Evolutionary conservation across 2,888 invertebrate species (phyloP).

Genomic region (Tenthredo scrophulariae): DNA sequence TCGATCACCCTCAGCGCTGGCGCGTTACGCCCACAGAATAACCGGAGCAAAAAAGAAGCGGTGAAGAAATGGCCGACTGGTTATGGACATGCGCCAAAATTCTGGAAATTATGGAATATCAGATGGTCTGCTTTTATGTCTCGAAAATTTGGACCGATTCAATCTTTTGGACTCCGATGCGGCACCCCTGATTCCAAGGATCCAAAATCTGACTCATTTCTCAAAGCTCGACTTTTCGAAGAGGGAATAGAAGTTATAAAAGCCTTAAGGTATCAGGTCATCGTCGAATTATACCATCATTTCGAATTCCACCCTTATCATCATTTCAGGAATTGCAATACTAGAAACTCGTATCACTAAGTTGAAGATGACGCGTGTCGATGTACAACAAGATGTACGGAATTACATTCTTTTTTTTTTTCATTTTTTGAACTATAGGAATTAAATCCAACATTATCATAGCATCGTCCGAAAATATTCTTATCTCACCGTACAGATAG

Average conservation of each 20-base stretch:
- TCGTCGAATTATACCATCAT: no score
- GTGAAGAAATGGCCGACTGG: slow-evolving; percentile 36
- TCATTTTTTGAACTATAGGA: no score
- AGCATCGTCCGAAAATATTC: neutral
- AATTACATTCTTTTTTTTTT: no score
- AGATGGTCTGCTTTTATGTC: neutral
- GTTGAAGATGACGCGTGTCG: no score
- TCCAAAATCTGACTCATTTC: neutral
- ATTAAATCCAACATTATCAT: no score
- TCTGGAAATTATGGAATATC: neutral
- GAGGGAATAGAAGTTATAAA: no score
- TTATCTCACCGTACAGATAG: neutral
- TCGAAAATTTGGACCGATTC: neutral
- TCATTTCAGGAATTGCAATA: no score
- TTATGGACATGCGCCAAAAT: slow-evolving; percentile 31
- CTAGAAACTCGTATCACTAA: no score
- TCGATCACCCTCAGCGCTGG: slow-evolving; percentile 23
- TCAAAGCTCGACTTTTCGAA: no score
- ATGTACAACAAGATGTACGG: no score
- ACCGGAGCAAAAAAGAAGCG: neutral
- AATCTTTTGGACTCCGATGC: neutral
- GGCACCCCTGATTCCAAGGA: neutral
- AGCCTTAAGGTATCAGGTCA: no score
- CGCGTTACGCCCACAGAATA: slow-evolving; percentile 38
- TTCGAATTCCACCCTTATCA: no score